A percentile compares a stretch with the other conserved stretches of the same genome.
Conservation (phyloP, 2,888 invertebrate species). For the Caenorhabditis doughertyi region DNA sequence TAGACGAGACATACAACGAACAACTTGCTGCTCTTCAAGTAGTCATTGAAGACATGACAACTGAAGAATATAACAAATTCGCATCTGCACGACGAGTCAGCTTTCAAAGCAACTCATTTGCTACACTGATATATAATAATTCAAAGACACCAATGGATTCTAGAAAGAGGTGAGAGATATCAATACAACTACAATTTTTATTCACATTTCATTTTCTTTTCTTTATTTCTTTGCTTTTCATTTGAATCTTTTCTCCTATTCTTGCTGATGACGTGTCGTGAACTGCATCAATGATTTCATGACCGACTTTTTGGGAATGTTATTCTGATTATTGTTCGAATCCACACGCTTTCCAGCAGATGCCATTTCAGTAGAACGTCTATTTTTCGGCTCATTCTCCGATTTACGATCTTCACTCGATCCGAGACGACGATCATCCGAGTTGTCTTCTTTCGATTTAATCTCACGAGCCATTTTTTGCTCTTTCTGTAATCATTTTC, state of each 20-base stretch:
- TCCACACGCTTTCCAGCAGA: slow-evolving; percentile 18
- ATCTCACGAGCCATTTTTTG: slow-evolving; percentile 59
- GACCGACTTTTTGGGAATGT: slow-evolving; percentile 27
- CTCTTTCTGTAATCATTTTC: slow-evolving; percentile 38
- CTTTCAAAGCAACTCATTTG: slow-evolving; percentile 33
- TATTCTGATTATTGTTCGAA: background rate
- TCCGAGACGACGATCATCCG: slow-evolving; percentile 30
- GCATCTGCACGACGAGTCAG: slow-evolving; percentile 38
- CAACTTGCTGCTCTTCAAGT: slow-evolving; percentile 8
- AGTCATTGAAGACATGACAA: slow-evolving; percentile 28
- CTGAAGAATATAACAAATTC: slow-evolving; percentile 25
- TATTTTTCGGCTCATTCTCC: slow-evolving; percentile 23
- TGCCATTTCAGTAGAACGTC: slow-evolving; percentile 17
- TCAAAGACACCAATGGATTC: background rate
- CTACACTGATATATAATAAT: background rate
- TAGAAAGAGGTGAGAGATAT: slow-evolving; percentile 8
- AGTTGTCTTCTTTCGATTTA: slow-evolving; percentile 59
- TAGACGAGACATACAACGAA: slow-evolving; percentile 1
- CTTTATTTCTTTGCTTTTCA: too few species aligned
- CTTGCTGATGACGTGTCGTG: background rate
- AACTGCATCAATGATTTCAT: slow-evolving; percentile 37
- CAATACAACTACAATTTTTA: background rate
- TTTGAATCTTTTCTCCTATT: too few species aligned
- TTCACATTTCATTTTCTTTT: too few species aligned
- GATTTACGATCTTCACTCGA: slow-evolving; percentile 46